Percentiles rank a stretch among this genome's conserved stretches.
Conservation (phyloP, 2,797 vertebrate genomes). For the Coregonus suidteri region DNA sequence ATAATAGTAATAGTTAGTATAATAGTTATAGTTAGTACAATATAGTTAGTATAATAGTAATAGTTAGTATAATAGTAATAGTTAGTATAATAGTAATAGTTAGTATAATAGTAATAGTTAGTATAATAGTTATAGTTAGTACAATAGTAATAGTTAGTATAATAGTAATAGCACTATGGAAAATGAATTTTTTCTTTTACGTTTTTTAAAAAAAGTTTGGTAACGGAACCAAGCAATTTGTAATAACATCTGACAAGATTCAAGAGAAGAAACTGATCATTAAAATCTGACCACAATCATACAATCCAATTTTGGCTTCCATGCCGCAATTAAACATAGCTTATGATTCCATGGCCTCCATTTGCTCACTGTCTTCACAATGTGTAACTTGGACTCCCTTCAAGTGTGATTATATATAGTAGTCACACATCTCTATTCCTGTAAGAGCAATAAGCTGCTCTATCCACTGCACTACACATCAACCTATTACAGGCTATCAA, state of each 20-base stretch:
- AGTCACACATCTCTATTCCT: not conserved
- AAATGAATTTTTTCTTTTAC: not conserved
- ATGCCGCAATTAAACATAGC: not conserved
- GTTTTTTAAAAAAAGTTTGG: not conserved
- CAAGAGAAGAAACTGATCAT: not conserved
- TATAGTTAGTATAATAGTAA: too few species aligned
- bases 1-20: not conserved
- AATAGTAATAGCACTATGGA: not conserved
- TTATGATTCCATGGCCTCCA: not conserved
- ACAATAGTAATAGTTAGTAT: too few species aligned
- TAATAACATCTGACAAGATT: not conserved
- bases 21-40: too few species aligned
- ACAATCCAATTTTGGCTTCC: not conserved
- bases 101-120: too few species aligned
- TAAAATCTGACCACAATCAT: not conserved
- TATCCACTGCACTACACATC: not conserved
- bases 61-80: not conserved
- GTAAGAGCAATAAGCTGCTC: not conserved
- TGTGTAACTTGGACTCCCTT: not conserved
- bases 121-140: too few species aligned
- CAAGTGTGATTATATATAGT: not conserved
- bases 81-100: too few species aligned
- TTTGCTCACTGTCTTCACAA: not conserved
- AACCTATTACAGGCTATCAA: not conserved
- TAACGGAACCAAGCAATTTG: not conserved